Evolutionary conservation across 2,888 invertebrate species (phyloP).

Genomic region (Psylliodes chrysocephalus): DNA sequence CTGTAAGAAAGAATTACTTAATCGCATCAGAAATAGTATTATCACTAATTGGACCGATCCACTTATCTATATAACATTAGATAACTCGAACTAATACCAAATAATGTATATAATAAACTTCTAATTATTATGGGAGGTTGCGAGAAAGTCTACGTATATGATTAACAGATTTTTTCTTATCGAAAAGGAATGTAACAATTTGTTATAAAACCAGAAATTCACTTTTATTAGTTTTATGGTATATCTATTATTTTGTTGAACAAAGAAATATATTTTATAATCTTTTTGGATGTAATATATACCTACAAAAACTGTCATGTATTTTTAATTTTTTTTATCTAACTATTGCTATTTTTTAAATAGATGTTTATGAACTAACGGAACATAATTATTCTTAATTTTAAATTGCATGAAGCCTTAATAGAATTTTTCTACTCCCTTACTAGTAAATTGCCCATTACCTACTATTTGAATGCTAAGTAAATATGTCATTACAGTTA

Average conservation of each 20-base stretch:
- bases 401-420: no score
- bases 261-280: no score
- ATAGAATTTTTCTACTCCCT: no score
- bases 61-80: neutral
- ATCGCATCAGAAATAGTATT: neutral
- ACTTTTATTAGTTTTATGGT: neutral
- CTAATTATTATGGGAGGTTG: neutral
- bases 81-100: neutral
- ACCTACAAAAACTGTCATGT: no score
- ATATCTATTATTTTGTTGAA: neutral
- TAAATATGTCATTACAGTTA: no score
- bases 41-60: neutral
- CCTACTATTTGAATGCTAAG: no score
- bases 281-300: no score
- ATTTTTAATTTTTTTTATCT: no score
- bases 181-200: neutral
- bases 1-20: neutral
- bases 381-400: no score
- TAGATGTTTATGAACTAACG: no score
- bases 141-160: neutral
- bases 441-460: no score
- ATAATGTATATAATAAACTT: conserved; percentile 5
- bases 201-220: neutral
- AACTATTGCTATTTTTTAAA: no score
- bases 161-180: neutral